A percentile compares a stretch with the other conserved stretches of the same genome.
Conservation (phyloP, 1,140 invertebrate species). For the Nasonia vitripennis region DNA sequence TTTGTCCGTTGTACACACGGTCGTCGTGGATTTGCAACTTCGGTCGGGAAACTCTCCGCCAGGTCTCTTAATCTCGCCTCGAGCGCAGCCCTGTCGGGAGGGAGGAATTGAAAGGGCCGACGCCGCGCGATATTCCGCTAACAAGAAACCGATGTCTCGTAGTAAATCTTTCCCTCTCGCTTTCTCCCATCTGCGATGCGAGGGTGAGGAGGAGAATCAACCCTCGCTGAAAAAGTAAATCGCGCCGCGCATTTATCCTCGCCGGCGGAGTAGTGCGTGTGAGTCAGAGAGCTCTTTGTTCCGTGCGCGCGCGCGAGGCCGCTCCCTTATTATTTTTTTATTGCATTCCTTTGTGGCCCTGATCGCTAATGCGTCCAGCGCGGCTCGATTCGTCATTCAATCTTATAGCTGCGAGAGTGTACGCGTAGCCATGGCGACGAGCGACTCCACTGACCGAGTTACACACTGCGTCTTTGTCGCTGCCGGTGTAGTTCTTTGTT, state of each 20-base stretch:
- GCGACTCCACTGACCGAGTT: slow-evolving; percentile 32
- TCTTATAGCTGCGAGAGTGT: background rate
- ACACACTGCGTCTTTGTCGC: background rate
- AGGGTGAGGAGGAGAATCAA: slow-evolving; percentile 42
- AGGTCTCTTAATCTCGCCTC: slow-evolving; percentile 47
- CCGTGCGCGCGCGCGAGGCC: no score
- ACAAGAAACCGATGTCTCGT: slow-evolving; percentile 69
- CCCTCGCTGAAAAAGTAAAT: slow-evolving; percentile 47
- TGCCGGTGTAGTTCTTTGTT: background rate
- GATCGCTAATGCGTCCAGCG: background rate
- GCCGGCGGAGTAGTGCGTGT: background rate
- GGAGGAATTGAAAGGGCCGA: slow-evolving; percentile 58
- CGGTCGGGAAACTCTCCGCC: background rate
- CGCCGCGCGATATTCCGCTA: slow-evolving; percentile 64
- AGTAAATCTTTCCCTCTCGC: slow-evolving; percentile 58
- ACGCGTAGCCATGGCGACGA: background rate
- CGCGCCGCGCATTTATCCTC: slow-evolving; percentile 43
- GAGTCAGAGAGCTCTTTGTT: slow-evolving; percentile 8
- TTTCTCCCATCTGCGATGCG: background rate
- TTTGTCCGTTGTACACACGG: background rate
- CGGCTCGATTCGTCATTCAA: background rate
- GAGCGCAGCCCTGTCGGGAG: slow-evolving; percentile 24
- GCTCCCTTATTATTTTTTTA: slow-evolving; percentile 3
- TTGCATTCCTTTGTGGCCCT: slow-evolving; percentile 16
- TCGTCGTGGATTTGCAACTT: background rate